Percentiles rank a stretch among this genome's conserved stretches.
Evolutionary conservation across 2,113 vertebrate genomes (phyloP).

Genomic region (Hemicordylus capensis): DNA sequence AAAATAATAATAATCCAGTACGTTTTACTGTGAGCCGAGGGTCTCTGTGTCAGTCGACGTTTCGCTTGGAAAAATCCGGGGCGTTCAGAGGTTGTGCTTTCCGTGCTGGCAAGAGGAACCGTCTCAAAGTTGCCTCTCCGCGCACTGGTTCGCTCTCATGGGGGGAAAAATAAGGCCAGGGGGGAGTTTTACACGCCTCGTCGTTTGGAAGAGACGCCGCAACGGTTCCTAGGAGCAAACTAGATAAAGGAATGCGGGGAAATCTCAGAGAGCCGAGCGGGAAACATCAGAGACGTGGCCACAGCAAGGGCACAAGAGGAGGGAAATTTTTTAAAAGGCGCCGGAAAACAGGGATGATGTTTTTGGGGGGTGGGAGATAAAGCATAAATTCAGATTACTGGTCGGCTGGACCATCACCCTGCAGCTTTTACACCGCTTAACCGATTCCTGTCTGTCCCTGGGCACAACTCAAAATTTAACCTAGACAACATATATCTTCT

Average conservation of each 20-base stretch:
- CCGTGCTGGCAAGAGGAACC: background rate
- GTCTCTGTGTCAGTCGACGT: background rate
- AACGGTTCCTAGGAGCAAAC: background rate
- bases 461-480: too few species aligned
- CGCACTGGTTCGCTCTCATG: background rate
- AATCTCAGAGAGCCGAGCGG: background rate
- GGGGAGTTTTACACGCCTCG: background rate
- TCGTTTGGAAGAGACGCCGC: background rate
- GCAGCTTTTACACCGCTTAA: too few species aligned
- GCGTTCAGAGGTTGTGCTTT: background rate
- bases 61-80: background rate
- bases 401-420: too few species aligned
- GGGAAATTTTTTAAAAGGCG: background rate
- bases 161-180: background rate
- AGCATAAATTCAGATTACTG: background rate
- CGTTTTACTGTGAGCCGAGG: background rate
- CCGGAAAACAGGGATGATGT: background rate
- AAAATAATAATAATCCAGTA: background rate
- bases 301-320: background rate
- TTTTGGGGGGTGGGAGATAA: too few species aligned
- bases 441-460: too few species aligned
- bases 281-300: background rate
- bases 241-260: background rate
- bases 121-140: background rate
- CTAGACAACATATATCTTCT: too few species aligned